These are phyloP conservation scores for Colistium nudipinnis DNA, from an alignment of 2,113 vertebrate genomes.

Conservation along the genomic window DNA sequence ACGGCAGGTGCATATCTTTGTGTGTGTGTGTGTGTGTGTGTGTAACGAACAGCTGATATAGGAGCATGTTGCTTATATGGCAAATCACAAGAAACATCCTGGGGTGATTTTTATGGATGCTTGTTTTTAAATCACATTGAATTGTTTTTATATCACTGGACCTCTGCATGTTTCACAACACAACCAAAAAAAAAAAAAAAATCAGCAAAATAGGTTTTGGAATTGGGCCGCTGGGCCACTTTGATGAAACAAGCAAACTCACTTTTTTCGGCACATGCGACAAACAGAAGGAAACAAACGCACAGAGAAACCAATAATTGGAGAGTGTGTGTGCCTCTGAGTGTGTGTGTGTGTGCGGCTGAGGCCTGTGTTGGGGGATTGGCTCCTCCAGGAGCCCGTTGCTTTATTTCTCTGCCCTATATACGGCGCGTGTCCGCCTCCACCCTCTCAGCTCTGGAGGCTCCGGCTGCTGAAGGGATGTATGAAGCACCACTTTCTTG, in stretches of 20 bases:
- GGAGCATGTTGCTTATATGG: background rate
- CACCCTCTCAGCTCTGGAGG: slow-evolving; percentile 62
- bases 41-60: background rate
- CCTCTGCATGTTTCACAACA: slow-evolving; percentile 31
- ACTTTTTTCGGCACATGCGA: slow-evolving; percentile 55
- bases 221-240: slow-evolving; percentile 65
- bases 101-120: no score
- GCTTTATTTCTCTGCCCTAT: slow-evolving; percentile 77
- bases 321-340: slow-evolving; percentile 42
- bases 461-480: slow-evolving; percentile 69
- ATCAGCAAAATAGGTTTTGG: slow-evolving; percentile 47
- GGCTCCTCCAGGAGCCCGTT: slow-evolving; percentile 53
- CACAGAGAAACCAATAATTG: slow-evolving; percentile 62
- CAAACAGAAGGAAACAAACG: slow-evolving; percentile 66
- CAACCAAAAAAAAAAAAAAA: background rate
- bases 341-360: slow-evolving; percentile 39
- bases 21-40: background rate
- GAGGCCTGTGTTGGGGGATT: slow-evolving; percentile 62
- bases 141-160: background rate
- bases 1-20: background rate
- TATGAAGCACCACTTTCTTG: slow-evolving; percentile 78
- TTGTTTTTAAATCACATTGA: slow-evolving; percentile 5
- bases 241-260: slow-evolving; percentile 60
- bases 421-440: slow-evolving; percentile 66
- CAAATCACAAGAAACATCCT: background rate